phyloP scores from a whole-genome alignment of 37 sponge, comb jelly and placozoan species.

The Hexactinellida sp. region DNA sequence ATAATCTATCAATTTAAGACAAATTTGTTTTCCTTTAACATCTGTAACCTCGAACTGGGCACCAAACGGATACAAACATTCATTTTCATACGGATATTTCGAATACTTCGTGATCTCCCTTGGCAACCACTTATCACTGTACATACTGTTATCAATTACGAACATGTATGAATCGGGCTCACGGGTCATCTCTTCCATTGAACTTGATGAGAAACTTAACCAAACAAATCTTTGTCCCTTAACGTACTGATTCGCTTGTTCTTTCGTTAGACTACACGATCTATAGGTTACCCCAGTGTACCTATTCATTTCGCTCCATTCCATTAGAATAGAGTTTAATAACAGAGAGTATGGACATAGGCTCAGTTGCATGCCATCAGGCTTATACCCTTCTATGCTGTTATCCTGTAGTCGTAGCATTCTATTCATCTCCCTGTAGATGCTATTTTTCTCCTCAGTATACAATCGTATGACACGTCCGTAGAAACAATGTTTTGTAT shows the following conservation, averaged over 20 bases:
- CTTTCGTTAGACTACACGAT: not conserved
- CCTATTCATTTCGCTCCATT: not conserved
- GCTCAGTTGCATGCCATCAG: not conserved
- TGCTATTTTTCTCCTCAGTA: not conserved
- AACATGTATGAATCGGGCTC: not conserved
- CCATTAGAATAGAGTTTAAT: not conserved
- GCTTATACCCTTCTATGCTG: not conserved
- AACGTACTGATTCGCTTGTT: not conserved
- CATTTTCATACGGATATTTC: not conserved
- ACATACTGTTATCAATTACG: not conserved
- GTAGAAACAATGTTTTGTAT: not conserved
- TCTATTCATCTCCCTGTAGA: not conserved
- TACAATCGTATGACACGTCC: not conserved
- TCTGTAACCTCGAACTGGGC: not conserved
- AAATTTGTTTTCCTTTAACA: too few relatives aligned
- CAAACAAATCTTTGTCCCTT: not conserved
- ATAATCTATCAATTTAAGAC: not conserved
- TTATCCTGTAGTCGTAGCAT: not conserved
- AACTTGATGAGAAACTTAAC: not conserved
- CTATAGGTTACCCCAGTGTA: not conserved
- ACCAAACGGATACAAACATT: not conserved
- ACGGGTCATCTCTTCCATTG: not conserved
- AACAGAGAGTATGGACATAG: not conserved
- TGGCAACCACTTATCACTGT: not conserved
- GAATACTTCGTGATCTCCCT: not conserved